A percentile compares a stretch with the other conserved stretches of the same genome.
These are phyloP conservation scores for Maniola jurtina DNA, from an alignment of 1,140 invertebrate species.

Conservation along the genomic window DNA sequence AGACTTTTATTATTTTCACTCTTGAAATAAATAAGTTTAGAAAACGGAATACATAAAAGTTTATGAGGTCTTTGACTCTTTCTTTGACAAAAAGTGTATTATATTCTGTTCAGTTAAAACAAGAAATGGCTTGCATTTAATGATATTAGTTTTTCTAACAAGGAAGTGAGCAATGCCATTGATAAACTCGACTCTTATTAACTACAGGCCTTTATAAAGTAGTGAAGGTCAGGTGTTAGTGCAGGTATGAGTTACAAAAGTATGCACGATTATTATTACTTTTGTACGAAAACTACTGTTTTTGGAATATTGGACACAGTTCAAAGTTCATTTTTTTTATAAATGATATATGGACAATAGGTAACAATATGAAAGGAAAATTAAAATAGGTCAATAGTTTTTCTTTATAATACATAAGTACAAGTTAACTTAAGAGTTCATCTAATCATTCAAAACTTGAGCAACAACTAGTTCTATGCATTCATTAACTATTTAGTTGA, in stretches of 20 bases:
- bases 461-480: too few species aligned
- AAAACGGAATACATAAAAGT: slow-evolving; percentile 6
- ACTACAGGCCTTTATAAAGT: slow-evolving; percentile 11
- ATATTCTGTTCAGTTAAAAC: not conserved
- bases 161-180: slow-evolving; percentile 15
- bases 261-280: too few species aligned
- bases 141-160: slow-evolving; percentile 6
- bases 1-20: not conserved
- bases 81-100: not conserved
- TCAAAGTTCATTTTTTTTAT: too few species aligned
- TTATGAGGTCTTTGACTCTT: slow-evolving; percentile 27
- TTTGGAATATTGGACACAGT: too few species aligned
- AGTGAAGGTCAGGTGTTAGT: slow-evolving; percentile 12
- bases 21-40: not conserved
- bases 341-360: too few species aligned
- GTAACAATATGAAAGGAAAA: too few species aligned
- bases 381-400: too few species aligned
- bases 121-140: not conserved
- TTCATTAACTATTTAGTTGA: not conserved
- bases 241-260: not conserved
- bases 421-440: too few species aligned
- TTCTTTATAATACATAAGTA: too few species aligned
- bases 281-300: too few species aligned
- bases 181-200: not conserved
- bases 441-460: too few species aligned